These are phyloP conservation scores for Allacma fusca DNA, from an alignment of 2,888 invertebrate species.

Conservation along the genomic window DNA sequence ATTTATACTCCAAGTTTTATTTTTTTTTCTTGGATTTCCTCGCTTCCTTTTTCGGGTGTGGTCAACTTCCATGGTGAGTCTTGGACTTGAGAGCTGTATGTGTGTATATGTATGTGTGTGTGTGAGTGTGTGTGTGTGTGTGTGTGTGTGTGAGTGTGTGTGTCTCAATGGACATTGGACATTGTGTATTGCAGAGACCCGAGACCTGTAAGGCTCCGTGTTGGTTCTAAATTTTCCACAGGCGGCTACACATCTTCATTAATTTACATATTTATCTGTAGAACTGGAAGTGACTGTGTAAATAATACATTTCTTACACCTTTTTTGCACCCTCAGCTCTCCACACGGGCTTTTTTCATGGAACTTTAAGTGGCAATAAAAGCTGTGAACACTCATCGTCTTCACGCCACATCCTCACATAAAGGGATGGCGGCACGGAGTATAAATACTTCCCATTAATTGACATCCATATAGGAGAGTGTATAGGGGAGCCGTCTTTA, in stretches of 20 bases:
- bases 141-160: too few relatives aligned
- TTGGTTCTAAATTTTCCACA: too few relatives aligned
- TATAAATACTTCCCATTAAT: too few relatives aligned
- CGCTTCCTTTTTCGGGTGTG: slow-evolving; percentile 25
- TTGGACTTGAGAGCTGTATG: background rate
- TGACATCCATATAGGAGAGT: too few relatives aligned
- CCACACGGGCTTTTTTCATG: background rate
- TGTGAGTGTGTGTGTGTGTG: too few relatives aligned
- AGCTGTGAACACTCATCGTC: background rate
- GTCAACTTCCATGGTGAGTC: background rate
- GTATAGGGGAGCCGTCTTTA: too few relatives aligned
- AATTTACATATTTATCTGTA: too few relatives aligned
- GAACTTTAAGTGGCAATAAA: slow-evolving; percentile 33
- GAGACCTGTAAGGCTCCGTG: too few relatives aligned
- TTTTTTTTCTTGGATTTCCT: background rate
- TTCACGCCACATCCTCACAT: too few relatives aligned
- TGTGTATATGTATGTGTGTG: background rate
- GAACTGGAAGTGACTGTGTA: too few relatives aligned
- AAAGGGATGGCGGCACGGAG: too few relatives aligned
- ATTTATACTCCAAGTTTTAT: background rate
- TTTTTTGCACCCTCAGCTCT: slow-evolving; percentile 11
- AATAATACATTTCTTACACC: slow-evolving; percentile 33
- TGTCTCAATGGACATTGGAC: background rate
- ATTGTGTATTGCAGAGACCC: too few relatives aligned
- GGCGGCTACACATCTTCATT: slow-evolving; percentile 20